phyloP scores from a whole-genome alignment of 2,113 vertebrate species.

The Cololabis saira region DNA sequence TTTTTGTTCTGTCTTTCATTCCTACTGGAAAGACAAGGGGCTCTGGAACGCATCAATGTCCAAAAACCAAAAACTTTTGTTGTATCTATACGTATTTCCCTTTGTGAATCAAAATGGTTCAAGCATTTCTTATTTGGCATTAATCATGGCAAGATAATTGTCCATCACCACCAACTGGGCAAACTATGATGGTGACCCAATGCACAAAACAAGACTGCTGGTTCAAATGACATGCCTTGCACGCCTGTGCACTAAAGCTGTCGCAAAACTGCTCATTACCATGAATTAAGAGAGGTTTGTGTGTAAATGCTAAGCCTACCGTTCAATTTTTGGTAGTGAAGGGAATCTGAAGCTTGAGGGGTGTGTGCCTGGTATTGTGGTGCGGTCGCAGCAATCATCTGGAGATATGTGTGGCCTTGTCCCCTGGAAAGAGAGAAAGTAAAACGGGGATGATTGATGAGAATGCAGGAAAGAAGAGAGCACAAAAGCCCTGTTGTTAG shows the following conservation, averaged over 20 bases:
- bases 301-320: constrained; percentile 73
- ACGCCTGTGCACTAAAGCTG: constrained; percentile 76
- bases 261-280: constrained; percentile 75
- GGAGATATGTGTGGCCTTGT: constrained; percentile 69
- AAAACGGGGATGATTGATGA: constrained; percentile 44
- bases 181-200: constrained; percentile 61
- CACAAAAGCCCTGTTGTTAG: constrained; percentile 22
- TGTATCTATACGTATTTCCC: constrained; percentile 15
- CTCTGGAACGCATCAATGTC: neutral
- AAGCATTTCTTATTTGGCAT: constrained; percentile 63
- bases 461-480: constrained; percentile 22
- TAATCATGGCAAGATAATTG: constrained; percentile 64
- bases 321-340: constrained; percentile 75
- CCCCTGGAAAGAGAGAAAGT: constrained; percentile 41
- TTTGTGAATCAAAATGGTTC: constrained; percentile 5
- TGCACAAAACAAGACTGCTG: constrained; percentile 60
- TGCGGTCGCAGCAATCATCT: constrained; percentile 65
- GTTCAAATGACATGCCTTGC: constrained; percentile 76
- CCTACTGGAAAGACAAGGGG: too few species aligned
- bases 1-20: too few species aligned
- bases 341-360: constrained; percentile 58
- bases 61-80: constrained; percentile 24
- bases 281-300: constrained; percentile 77
- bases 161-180: constrained; percentile 58
- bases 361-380: constrained; percentile 67